Conservation (phyloP, 2,888 invertebrate genomes). For the Eupelmus urozonus region DNA sequence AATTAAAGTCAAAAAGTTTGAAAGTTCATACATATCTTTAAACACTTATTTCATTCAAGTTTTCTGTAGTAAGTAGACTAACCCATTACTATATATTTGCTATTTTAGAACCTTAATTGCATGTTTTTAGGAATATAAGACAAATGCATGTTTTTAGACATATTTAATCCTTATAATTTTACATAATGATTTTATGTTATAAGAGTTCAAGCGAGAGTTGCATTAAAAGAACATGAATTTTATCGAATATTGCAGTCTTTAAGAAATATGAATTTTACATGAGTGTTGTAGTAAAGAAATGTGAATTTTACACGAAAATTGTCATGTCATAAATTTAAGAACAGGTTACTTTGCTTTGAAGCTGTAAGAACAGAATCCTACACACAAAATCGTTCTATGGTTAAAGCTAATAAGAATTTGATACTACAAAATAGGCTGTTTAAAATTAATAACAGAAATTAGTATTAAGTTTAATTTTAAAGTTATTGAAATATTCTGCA, state of each 20-base stretch:
- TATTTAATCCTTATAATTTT: too few species aligned
- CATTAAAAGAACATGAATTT: neutral
- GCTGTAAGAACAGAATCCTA: neutral
- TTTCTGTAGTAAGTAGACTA: neutral
- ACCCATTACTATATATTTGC: neutral
- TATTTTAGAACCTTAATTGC: neutral
- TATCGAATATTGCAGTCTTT: neutral
- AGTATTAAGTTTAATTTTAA: neutral
- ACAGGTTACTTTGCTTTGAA: neutral
- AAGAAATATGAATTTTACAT: conserved; percentile 3
- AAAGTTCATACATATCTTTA: conserved; percentile 23
- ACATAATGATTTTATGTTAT: neutral
- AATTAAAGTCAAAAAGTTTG: conserved; percentile 23
- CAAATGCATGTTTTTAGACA: neutral
- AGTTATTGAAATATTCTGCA: too few species aligned
- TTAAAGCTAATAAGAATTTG: too few species aligned
- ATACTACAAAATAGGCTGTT: neutral
- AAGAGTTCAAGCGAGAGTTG: neutral
- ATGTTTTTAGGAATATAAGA: neutral
- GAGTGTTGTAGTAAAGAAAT: neutral
- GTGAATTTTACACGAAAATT: conserved; percentile 9
- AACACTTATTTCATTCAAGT: conserved; percentile 21
- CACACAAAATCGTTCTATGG: too few species aligned
- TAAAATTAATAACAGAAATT: neutral
- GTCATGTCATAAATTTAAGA: neutral